phyloP scores from a whole-genome alignment of 2,113 vertebrate genomes.

The Peromyscus californicus region DNA sequence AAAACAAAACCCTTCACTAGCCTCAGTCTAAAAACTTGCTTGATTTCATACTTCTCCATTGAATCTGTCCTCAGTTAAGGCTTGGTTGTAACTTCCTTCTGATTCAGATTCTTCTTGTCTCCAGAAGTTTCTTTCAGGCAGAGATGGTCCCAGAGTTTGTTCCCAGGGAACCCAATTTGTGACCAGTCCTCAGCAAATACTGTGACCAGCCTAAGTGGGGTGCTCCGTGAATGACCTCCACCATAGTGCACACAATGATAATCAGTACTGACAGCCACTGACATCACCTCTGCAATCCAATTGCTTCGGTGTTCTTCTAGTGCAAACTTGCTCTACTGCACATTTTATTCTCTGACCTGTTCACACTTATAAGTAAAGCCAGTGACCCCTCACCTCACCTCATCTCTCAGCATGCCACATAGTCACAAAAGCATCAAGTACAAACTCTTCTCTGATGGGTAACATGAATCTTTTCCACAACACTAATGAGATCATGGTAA shows the following conservation, averaged over 20 bases:
- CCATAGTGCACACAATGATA: background rate
- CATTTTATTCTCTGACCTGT: background rate
- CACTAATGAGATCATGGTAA: background rate
- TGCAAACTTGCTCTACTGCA: background rate
- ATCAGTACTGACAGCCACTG: background rate
- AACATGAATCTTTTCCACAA: slow-evolving; percentile 13
- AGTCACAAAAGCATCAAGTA: background rate
- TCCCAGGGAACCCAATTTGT: background rate
- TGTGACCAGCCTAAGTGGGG: background rate
- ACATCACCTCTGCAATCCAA: background rate
- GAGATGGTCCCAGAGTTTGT: background rate
- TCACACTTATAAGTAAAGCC: background rate
- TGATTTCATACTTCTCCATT: background rate
- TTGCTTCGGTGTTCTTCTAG: background rate
- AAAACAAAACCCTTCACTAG: background rate
- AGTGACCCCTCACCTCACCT: background rate
- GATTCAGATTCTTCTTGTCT: background rate
- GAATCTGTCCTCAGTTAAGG: background rate
- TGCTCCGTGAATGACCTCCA: background rate
- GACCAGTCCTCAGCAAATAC: background rate
- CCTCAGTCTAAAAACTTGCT: background rate
- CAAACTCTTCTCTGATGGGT: background rate
- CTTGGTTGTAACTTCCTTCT: background rate
- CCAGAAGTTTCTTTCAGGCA: background rate
- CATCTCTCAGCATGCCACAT: background rate